Conservation (phyloP, 2,113 vertebrate genomes). For the Pelecanoides urinatrix region DNA sequence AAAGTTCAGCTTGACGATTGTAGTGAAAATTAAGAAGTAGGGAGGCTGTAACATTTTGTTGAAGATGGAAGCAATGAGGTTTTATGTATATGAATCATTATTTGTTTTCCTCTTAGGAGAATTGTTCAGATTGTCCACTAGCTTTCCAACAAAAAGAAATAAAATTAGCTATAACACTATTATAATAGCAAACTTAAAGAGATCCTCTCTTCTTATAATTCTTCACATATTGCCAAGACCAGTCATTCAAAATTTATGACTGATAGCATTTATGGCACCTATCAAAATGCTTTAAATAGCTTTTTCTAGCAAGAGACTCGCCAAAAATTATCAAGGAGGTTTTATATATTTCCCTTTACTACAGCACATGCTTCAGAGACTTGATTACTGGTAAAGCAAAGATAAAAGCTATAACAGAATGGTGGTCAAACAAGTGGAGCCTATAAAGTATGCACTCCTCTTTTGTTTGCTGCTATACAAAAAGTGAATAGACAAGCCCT, state of each 20-base stretch:
- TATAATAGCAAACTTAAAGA: background rate
- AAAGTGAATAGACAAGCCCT: slow-evolving; percentile 75
- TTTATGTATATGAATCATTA: background rate
- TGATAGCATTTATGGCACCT: background rate
- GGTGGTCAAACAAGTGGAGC: slow-evolving; percentile 67
- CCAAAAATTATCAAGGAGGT: slow-evolving; percentile 13
- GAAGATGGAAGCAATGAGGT: background rate
- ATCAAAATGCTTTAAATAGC: slow-evolving; percentile 9
- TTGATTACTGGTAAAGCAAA: slow-evolving; percentile 61
- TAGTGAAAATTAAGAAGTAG: background rate
- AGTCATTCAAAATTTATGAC: background rate
- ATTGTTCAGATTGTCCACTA: background rate
- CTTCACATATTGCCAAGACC: background rate
- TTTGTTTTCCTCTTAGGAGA: background rate
- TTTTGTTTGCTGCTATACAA: slow-evolving; percentile 79
- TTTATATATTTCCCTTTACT: slow-evolving; percentile 20
- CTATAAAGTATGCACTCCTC: slow-evolving; percentile 69
- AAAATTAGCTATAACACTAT: background rate
- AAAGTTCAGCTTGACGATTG: background rate
- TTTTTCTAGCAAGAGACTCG: background rate
- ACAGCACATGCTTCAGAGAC: slow-evolving; percentile 14
- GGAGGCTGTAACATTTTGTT: background rate
- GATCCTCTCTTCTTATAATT: background rate
- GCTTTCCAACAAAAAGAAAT: background rate
- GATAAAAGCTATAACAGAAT: slow-evolving; percentile 72